These are phyloP conservation scores for Epinephelus malabaricus DNA, from an alignment of 2,797 vertebrate species.

Conservation along the genomic window DNA sequence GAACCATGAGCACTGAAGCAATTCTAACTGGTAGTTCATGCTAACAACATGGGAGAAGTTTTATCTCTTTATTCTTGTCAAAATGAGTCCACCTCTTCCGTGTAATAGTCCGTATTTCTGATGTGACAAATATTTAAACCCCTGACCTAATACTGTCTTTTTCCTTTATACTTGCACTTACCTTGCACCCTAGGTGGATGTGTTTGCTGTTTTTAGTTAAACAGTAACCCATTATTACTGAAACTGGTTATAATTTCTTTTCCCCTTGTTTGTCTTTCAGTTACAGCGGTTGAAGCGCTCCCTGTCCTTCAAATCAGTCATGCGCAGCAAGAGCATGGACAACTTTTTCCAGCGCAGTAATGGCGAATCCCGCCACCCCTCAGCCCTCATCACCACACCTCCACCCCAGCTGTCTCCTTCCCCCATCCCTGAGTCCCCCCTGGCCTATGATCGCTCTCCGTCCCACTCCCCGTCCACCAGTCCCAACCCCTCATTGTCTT, in stretches of 20 bases:
- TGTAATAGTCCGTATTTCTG: too few relatives aligned
- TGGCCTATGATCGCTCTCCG: slow-evolving; percentile 79
- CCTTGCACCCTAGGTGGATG: neutral
- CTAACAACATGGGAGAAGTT: too few relatives aligned
- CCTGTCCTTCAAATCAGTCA: slow-evolving; percentile 92
- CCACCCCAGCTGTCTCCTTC: slow-evolving; percentile 74
- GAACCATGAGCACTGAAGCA: too few relatives aligned
- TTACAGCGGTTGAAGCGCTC: slow-evolving; percentile 92
- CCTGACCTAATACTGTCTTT: too few relatives aligned
- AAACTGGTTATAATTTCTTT: neutral
- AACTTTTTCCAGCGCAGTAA: slow-evolving; percentile 91
- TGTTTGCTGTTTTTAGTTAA: neutral
- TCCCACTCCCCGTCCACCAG: slow-evolving; percentile 81
- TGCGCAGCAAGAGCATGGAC: slow-evolving; percentile 94
- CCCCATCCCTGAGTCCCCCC: slow-evolving; percentile 67
- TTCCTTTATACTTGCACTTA: too few relatives aligned
- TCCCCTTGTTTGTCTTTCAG: slow-evolving; percentile 71
- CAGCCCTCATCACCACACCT: slow-evolving; percentile 84
- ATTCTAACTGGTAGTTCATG: too few relatives aligned
- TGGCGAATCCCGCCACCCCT: slow-evolving; percentile 83
- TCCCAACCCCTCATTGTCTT: slow-evolving; percentile 82
- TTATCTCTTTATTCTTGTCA: too few relatives aligned
- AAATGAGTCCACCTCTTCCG: too few relatives aligned
- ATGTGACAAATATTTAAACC: too few relatives aligned
- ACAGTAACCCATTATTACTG: neutral